Conservation (phyloP, 2,888 invertebrate species). For the Chaitophorus viminalis region DNA sequence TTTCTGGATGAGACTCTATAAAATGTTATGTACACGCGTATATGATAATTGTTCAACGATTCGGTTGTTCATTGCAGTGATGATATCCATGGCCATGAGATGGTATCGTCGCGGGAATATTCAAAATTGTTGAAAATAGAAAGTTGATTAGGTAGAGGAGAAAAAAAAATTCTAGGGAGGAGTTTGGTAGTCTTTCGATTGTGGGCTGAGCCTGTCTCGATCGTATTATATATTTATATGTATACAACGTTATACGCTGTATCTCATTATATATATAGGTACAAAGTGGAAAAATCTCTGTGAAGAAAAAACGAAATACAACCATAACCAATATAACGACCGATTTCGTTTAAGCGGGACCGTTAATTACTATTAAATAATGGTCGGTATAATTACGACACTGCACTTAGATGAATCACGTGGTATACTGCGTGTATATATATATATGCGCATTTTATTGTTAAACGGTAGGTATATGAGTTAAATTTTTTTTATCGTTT, state of each 20-base stretch:
- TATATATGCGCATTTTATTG: conserved; percentile 13
- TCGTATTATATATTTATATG: background rate
- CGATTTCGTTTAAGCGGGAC: conserved; percentile 42
- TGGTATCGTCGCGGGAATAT: background rate
- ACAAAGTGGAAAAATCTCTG: conserved; percentile 25
- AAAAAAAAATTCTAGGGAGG: conserved; percentile 36
- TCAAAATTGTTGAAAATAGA: conserved; percentile 20
- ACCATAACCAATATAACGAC: conserved; percentile 47
- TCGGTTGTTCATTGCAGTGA: background rate
- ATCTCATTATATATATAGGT: conserved; percentile 31
- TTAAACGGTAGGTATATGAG: conserved; percentile 19
- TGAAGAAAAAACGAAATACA: conserved; percentile 8
- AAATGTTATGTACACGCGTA: background rate
- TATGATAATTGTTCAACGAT: background rate
- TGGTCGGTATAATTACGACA: conserved; percentile 42
- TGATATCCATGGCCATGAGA: background rate
- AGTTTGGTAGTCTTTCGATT: conserved; percentile 31
- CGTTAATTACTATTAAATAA: conserved; percentile 59
- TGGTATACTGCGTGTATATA: background rate
- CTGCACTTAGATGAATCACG: conserved; percentile 31
- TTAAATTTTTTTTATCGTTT: conserved; percentile 31
- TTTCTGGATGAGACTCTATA: background rate
- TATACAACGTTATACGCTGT: conserved; percentile 8
- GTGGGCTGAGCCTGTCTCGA: conserved; percentile 34
- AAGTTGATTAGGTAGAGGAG: conserved; percentile 20